A percentile compares a stretch with the other conserved stretches of the same genome.
Conservation (phyloP, 2,797 vertebrate species). For the Sebastes flavidus region DNA sequence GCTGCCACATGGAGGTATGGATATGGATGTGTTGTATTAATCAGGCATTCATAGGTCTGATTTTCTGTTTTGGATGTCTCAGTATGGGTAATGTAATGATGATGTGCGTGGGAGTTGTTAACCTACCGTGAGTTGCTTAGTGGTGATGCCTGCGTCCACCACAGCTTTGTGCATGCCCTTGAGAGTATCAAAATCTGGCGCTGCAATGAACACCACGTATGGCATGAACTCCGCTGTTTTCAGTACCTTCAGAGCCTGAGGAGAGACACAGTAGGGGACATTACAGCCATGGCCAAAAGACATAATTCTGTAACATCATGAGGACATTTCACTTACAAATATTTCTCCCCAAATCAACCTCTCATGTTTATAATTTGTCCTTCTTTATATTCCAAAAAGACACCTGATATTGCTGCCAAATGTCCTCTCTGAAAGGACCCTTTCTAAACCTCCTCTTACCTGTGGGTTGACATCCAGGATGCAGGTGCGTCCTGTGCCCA, state of each 20-base stretch:
- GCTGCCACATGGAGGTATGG: background rate
- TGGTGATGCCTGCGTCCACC: conserved; percentile 94
- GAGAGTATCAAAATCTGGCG: conserved; percentile 93
- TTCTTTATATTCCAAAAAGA: background rate
- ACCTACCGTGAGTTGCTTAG: conserved; percentile 95
- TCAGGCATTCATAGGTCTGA: background rate
- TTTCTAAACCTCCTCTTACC: conserved; percentile 69
- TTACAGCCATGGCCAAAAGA: background rate
- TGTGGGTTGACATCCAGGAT: conserved; percentile 98
- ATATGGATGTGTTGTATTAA: background rate
- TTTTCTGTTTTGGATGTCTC: background rate
- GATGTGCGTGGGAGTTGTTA: background rate
- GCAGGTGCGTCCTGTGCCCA: conserved; percentile 91
- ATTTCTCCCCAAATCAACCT: too few relatives aligned
- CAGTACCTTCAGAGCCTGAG: conserved; percentile 93
- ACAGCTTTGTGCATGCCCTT: conserved; percentile 96
- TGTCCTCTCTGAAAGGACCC: background rate
- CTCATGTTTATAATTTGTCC: too few relatives aligned
- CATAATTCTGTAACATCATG: background rate
- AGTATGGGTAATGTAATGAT: background rate
- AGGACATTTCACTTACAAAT: background rate
- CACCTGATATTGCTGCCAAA: background rate
- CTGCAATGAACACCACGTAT: conserved; percentile 96
- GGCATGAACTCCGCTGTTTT: conserved; percentile 98
- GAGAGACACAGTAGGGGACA: background rate